A percentile compares a stretch with the other conserved stretches of the same genome.
These are phyloP conservation scores for Tolypeutes matacus DNA, from an alignment of 2,797 vertebrate genomes.

Conservation along the genomic window DNA sequence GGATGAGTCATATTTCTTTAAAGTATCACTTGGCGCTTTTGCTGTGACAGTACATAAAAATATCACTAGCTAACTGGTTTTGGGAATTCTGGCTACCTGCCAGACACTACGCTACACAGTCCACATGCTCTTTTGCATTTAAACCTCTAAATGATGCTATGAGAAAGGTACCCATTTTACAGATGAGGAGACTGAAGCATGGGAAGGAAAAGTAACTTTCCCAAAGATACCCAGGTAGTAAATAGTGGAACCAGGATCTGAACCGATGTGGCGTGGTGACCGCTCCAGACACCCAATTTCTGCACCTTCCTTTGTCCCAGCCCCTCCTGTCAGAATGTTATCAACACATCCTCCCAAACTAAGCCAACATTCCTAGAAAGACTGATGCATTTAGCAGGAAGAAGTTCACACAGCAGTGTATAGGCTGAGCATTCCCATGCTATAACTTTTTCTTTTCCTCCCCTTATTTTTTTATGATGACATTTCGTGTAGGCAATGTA, in stretches of 20 bases:
- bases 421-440: neutral
- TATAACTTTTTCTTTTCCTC: neutral
- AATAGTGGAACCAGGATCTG: neutral
- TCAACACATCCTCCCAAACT: neutral
- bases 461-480: neutral
- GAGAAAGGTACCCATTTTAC: conserved; percentile 54
- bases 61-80: conserved; percentile 50
- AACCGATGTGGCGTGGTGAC: neutral
- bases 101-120: neutral
- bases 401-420: neutral
- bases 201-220: conserved; percentile 44
- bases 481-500: neutral
- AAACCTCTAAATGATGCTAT: neutral
- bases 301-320: neutral
- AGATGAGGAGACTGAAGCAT: conserved; percentile 53
- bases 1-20: conserved; percentile 63
- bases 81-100: neutral
- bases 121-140: conserved; percentile 20
- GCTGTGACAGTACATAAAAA: conserved; percentile 68
- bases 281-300: neutral
- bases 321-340: neutral
- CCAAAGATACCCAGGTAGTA: neutral
- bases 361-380: neutral
- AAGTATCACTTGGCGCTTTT: conserved; percentile 66
- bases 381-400: conserved; percentile 31